Conservation (phyloP, 2,797 vertebrate species). For the Tenualosa ilisha region DNA sequence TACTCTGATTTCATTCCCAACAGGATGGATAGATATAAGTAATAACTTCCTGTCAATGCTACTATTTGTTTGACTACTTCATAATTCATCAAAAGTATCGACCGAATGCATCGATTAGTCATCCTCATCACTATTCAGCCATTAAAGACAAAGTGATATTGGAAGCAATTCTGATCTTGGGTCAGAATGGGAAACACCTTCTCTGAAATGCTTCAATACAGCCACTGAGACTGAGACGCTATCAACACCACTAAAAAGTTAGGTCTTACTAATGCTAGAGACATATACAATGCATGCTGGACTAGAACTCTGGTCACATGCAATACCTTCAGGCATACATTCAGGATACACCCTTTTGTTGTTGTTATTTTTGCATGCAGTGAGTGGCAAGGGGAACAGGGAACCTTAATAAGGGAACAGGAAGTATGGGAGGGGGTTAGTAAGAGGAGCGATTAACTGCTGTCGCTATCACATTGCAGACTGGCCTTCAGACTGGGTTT, state of each 20-base stretch:
- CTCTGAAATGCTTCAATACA: neutral
- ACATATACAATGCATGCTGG: conserved; percentile 42
- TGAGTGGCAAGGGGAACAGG: conserved; percentile 50
- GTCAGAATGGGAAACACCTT: neutral
- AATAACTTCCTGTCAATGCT: neutral
- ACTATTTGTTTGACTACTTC: neutral
- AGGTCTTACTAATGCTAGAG: neutral
- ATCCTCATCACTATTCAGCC: neutral
- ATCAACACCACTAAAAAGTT: neutral
- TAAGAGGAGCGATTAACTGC: conserved; percentile 35
- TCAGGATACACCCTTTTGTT: conserved; percentile 23
- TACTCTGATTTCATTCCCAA: neutral
- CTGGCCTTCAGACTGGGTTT: neutral
- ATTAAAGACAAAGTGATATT: neutral
- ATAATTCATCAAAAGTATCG: neutral
- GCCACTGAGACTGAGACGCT: neutral
- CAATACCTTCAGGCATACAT: conserved; percentile 46
- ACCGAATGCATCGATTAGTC: too few relatives aligned
- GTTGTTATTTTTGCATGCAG: conserved; percentile 61
- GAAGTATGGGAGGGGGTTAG: conserved; percentile 51
- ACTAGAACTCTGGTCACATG: conserved; percentile 57
- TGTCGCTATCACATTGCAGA: conserved; percentile 33
- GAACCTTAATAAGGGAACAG: neutral
- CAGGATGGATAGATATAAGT: neutral
- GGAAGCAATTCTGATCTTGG: neutral